Evolutionary conservation across 1,140 invertebrate genomes (phyloP).

Genomic region (Bombus consobrinus): DNA sequence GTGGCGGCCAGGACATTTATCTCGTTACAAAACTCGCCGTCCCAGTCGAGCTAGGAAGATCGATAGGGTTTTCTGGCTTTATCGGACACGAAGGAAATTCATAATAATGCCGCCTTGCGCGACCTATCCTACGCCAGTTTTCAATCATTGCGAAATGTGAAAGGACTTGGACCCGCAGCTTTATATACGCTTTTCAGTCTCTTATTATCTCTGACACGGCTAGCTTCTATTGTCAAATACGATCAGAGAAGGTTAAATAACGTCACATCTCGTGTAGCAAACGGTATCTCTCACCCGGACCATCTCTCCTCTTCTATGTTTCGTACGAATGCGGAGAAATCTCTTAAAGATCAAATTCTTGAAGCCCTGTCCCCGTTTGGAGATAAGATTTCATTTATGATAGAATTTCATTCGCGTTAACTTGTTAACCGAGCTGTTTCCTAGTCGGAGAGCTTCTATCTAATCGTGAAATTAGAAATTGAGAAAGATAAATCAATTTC

Average conservation of each 20-base stretch:
- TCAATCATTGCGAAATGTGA: constrained; percentile 57
- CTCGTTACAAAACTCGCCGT: constrained; percentile 37
- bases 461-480: too few species aligned
- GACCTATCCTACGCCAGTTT: constrained; percentile 51
- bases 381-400: not conserved
- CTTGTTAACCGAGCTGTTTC: too few species aligned
- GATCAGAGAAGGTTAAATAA: constrained; percentile 45
- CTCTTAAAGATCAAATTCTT: constrained; percentile 39
- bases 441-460: too few species aligned
- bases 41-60: constrained; percentile 8
- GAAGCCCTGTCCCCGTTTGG: not conserved
- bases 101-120: constrained; percentile 53
- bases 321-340: constrained; percentile 1
- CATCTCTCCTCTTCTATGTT: constrained; percentile 14
- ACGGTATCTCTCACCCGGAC: constrained; percentile 11
- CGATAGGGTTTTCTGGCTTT: constrained; percentile 42
- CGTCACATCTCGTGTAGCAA: constrained; percentile 45
- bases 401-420: too few species aligned
- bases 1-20: constrained; percentile 34
- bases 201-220: constrained; percentile 40
- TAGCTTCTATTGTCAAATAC: constrained; percentile 52
- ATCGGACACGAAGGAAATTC: constrained; percentile 44
- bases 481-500: too few species aligned
- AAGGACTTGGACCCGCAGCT: constrained; percentile 41
- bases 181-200: constrained; percentile 52